Conservation (phyloP, 2,888 invertebrate genomes). For the Amphipyra tragopoginis region DNA sequence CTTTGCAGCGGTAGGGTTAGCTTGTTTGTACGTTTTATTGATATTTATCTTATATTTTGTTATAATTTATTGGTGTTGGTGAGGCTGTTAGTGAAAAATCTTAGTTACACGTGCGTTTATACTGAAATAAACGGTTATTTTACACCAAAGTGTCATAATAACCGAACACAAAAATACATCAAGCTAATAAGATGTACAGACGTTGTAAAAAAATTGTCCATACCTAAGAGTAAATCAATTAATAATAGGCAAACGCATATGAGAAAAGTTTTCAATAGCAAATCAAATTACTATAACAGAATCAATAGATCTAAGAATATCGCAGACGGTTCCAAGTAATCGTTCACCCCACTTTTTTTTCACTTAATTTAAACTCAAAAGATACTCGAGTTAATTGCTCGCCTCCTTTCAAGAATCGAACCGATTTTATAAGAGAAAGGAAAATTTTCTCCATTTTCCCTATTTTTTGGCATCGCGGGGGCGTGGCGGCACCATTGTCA, state of each 20-base stretch:
- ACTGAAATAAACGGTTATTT: constrained; percentile 12
- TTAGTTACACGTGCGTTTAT: background rate
- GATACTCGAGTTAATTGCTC: constrained; percentile 90
- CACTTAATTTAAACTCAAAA: constrained; percentile 90
- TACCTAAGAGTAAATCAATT: background rate
- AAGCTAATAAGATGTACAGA: too few relatives aligned
- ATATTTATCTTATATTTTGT: constrained; percentile 55
- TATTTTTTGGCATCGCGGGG: constrained; percentile 83
- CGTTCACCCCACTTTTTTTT: constrained; percentile 73
- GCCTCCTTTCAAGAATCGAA: constrained; percentile 83
- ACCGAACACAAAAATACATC: too few relatives aligned
- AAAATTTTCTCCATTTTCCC: constrained; percentile 85
- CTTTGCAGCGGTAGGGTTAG: constrained; percentile 75
- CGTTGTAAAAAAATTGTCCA: too few relatives aligned
- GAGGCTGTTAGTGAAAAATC: constrained; percentile 29
- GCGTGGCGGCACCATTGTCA: constrained; percentile 80
- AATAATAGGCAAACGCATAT: background rate
- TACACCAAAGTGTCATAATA: background rate
- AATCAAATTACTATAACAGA: constrained; percentile 27
- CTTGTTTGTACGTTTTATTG: constrained; percentile 68
- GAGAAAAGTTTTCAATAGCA: constrained; percentile 3
- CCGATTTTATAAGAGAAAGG: constrained; percentile 78
- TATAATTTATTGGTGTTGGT: constrained; percentile 44
- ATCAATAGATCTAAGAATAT: constrained; percentile 43
- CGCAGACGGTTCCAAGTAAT: constrained; percentile 64